Percentiles rank a stretch among this genome's conserved stretches.
Conservation (phyloP, 2,888 invertebrate species). For the Panzeria rudis region DNA sequence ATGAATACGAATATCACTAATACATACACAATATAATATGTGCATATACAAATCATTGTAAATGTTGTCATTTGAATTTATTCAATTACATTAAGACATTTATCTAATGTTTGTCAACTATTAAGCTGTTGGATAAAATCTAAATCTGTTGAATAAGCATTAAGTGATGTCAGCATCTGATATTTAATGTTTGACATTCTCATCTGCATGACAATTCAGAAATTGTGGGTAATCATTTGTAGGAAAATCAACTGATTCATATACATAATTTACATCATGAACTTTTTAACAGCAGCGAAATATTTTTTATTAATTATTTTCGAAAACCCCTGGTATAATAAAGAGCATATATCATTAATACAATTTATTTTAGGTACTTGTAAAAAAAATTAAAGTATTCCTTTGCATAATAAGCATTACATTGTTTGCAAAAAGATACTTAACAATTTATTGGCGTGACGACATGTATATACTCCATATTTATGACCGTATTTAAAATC, state of each 20-base stretch:
- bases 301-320: no score
- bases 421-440: no score
- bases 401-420: no score
- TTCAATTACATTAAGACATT: slow-evolving; percentile 28
- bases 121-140: slow-evolving; percentile 20
- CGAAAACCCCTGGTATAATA: no score
- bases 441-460: no score
- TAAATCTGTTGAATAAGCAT: slow-evolving; percentile 19
- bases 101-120: slow-evolving; percentile 29
- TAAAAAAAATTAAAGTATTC: no score
- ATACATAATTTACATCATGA: no score
- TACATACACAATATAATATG: background rate
- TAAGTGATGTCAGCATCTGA: slow-evolving; percentile 35
- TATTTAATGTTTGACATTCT: slow-evolving; percentile 13
- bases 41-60: background rate
- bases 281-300: no score
- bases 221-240: background rate
- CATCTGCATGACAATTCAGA: slow-evolving; percentile 11
- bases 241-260: background rate
- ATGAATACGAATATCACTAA: background rate
- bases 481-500: no score
- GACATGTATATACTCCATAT: no score
- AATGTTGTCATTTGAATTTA: slow-evolving; percentile 43
- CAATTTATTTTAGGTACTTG: no score
- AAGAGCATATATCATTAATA: no score